Base-by-base conservation (phyloP, 2,113 vertebrate genomes). In the Gymnorhina tibicen region DNA sequence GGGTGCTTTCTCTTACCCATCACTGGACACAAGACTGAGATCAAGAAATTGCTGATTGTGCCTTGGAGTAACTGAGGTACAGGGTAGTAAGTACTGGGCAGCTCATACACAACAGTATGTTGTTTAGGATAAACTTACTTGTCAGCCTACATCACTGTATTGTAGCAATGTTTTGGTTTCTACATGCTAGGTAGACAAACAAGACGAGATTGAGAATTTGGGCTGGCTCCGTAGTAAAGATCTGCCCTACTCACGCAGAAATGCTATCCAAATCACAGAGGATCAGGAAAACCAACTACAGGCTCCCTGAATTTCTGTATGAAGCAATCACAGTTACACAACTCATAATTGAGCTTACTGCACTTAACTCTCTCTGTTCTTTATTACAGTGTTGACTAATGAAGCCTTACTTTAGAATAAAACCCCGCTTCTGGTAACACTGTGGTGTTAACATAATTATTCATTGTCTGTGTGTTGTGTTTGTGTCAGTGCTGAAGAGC, bases 361-460 rank as follows among this genome's bases (percentile, higher is more conserved):
- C 41, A 52, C 37, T 87, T 89, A 78, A 85, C 53, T 87, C 75
- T 87, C 75, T 75, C 66, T 93, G 73, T 53, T 87, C 83, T 91
- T 93, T 89, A 91, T 93, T 94, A 84, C 64, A 70, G 52, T 53
- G 83, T 88, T 95, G 92, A 87, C 85, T 94, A 91, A 94, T 78
- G 85, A 64, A 91, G 56, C 7, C 86, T 89, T 81, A 72, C 64
- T 86, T 63, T 84, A 89, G 80, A 93, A 87, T 86, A 95, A 93
- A 95, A 74, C 52, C 47, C 64, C 0, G 0, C 76, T 93, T 89
- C 85, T 94, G 76, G 86, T 95, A 92, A 87, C 83, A 60, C 4
- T 60, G 78, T 79, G 83, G 37, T 75, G 76, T 92, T 85, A 91
- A 89, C 72, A 81, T 39, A 64, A 92, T 86, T 53, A 93, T 90